Conservation (phyloP, 2,888 invertebrate species). For the Hypomecis atomaria region DNA sequence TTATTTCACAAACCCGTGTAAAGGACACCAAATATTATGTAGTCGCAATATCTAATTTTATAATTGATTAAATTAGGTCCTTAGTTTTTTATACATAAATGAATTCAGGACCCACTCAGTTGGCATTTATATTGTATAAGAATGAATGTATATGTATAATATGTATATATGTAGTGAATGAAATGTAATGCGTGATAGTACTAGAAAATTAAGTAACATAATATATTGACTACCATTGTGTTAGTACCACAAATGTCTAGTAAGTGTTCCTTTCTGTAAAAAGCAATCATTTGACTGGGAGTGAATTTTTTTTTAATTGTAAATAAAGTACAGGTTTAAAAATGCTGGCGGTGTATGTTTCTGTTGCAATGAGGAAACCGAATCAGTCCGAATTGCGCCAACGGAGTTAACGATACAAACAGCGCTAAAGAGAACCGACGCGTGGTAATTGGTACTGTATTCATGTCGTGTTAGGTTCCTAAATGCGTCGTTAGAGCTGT, state of each 20-base stretch:
- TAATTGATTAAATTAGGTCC: conserved; percentile 30
- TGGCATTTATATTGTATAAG: conserved; percentile 61
- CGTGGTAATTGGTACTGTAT: no score
- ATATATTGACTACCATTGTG: conserved; percentile 44
- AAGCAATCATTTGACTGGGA: conserved; percentile 25
- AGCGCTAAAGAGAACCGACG: neutral
- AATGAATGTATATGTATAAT: conserved; percentile 42
- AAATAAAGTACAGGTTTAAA: conserved; percentile 27
- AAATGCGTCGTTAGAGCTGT: no score
- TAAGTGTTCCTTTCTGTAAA: conserved; percentile 39
- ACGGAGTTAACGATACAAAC: neutral
- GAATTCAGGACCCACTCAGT: conserved; percentile 48
- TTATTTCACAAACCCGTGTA: conserved; percentile 21
- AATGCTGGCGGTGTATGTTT: conserved; percentile 6
- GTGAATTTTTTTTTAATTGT: conserved; percentile 35
- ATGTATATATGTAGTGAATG: conserved; percentile 45
- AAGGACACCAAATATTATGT: conserved; percentile 37
- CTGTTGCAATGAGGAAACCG: conserved; percentile 5
- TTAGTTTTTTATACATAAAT: conserved; percentile 35
- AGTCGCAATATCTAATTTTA: conserved; percentile 32
- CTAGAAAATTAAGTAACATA: conserved; percentile 40
- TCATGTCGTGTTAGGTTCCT: no score
- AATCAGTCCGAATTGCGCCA: conserved; percentile 7
- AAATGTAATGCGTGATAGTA: conserved; percentile 42
- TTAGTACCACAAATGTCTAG: conserved; percentile 49